Conservation (phyloP, 2,797 vertebrate species). For the Aphelocoma californica region DNA sequence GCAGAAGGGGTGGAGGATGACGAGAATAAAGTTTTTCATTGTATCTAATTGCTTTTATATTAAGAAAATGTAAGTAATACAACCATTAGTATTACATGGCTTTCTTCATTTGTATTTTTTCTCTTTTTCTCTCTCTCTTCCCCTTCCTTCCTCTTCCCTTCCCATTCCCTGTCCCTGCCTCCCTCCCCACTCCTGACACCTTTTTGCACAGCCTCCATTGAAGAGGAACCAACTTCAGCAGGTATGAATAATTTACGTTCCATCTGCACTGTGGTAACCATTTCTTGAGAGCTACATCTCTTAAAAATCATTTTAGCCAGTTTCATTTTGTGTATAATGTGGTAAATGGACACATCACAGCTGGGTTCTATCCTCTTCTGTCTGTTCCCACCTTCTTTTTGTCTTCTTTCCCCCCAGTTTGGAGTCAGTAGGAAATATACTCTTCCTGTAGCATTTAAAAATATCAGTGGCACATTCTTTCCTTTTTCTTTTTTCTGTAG, state of each 20-base stretch:
- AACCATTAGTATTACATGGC: neutral
- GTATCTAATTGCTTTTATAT: neutral
- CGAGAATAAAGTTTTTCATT: neutral
- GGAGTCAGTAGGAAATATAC: accelerated
- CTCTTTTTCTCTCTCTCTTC: neutral
- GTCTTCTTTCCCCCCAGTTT: neutral
- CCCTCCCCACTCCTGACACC: neutral
- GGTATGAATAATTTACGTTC: conserved; percentile 54
- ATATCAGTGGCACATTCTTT: neutral
- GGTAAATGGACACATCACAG: neutral
- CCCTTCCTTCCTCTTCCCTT: neutral
- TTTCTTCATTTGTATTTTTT: conserved; percentile 14
- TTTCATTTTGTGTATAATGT: neutral
- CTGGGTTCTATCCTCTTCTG: neutral
- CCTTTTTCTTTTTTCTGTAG: neutral
- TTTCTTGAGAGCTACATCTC: neutral
- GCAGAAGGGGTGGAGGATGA: neutral
- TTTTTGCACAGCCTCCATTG: conserved; percentile 54
- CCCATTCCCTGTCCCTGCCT: neutral
- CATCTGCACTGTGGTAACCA: neutral
- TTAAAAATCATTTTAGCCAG: neutral
- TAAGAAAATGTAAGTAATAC: neutral
- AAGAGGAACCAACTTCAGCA: conserved; percentile 75
- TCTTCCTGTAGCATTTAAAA: neutral
- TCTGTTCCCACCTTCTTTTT: neutral